Base-by-base conservation (phyloP, 1,140 invertebrate species). In the Goniozus legneri region DNA sequence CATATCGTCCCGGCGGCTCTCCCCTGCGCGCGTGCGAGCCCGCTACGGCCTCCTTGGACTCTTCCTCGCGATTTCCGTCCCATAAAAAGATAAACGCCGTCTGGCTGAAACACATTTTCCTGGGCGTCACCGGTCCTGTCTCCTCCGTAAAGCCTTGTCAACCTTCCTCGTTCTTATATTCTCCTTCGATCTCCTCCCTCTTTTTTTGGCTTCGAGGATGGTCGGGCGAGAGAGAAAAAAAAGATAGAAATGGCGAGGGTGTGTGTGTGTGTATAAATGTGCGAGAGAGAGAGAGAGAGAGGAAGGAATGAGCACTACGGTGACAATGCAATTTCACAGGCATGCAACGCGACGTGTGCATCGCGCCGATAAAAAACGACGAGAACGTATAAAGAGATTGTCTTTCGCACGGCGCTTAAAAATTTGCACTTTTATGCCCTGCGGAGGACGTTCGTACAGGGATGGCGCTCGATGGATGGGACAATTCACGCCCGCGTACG, bases 311-410 rank as follows among this genome's bases (percentile, higher is more conserved):
- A 8, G 18, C 31, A 42, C 24, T 46, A 21, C 31, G 37, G 41
- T 59, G 57, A 59, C 56, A 59, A 59, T 34, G 57, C 47, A 59
- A 58, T 59, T 59, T 58, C 52, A 47, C 41, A 37, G 39, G 35
- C 44, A 13, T 14, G 14, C 7, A 35, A 13, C 6, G 34, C 7
- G n/a, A 13, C 6, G 8, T 7, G 14, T 13, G 14, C 34, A 35
- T 35, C 36, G 10, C 36, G 16, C 36, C 10, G 18, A 47, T 42
- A 59, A 54, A 44, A 36, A 32, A 35, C 38, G 52, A 53, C 40
- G 43, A 47, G 44, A 27, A 27, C 24, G 47, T 47, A 52, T 57
- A 58, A 58, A 58, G 55, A 49, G 55, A 54, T 58, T 59, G 56
- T 51, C 52, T 44, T 58, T 46, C 47, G 33, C 12, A 12, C n/a